Base-by-base conservation (phyloP, 2,797 vertebrate species). In the Gadopsis marmoratus region DNA sequence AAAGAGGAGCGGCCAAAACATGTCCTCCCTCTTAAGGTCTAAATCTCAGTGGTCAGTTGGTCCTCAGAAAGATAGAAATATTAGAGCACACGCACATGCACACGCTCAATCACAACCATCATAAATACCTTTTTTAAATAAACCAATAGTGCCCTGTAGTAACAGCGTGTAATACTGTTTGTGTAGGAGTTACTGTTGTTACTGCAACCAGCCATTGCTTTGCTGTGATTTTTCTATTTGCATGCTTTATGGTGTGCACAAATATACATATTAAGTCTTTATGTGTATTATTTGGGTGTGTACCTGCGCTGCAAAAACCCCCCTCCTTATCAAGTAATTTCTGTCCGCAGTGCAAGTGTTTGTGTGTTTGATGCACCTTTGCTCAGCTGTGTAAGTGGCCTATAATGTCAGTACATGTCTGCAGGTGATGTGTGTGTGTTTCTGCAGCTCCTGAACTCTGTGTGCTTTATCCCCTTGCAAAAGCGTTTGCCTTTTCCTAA, bases 401-500 rank as follows among this genome's bases (percentile, higher is more conserved):
- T 70, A 9, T 70, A 62, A 47, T n/a, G 3, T 58, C 35, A 81
- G 70, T 23, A 8, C 17, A 31, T 56, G 77, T 86, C 81, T 85
- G 66, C 76, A 83, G 71, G 82, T 89, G 79, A 75, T 76, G 75
- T 76, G 31, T 76, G 19, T 68, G 45, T 62, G 39, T 68, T 58
- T 53, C 64, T 82, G 63, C 56, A 77, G 75, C 82, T 86, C 55
- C 83, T 78, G 68, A 82, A 74, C 70, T 65, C 37, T 29, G 7
- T 76, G 54, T 59, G 54, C 66, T 56, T 73, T 23, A 62, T 68
- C 51, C n/a, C 65, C 55, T 74, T 62, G 35, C 66, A 73, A 67
- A 82, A 73, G 56, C 31, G 4, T 86, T 83, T 84, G 56, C 77
- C 83, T 71, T 79, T 41, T 53, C 19, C 55, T 70, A 71, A 86